These are phyloP conservation scores for Urophycis tenuis DNA, from an alignment of 2,797 vertebrate species.

Conservation along the genomic window DNA sequence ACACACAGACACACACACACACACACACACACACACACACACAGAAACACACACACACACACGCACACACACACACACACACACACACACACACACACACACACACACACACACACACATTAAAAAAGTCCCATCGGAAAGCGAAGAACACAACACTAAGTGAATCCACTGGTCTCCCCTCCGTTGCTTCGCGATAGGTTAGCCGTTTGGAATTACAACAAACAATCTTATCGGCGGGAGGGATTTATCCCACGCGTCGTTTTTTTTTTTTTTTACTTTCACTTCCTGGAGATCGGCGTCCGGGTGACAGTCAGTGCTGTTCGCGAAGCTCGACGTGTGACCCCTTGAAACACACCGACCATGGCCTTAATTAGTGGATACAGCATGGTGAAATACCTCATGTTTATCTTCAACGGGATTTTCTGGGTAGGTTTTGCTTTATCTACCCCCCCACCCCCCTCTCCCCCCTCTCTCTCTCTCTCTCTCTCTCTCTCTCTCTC, in stretches of 20 bases:
- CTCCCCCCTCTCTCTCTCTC: background rate
- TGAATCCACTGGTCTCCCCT: no score
- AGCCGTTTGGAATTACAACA: background rate
- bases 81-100: conserved; percentile 4
- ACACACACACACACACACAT: background rate
- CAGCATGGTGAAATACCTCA: conserved; percentile 64
- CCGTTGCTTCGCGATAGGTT: background rate
- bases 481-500: conserved; percentile 4
- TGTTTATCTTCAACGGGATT: conserved; percentile 63
- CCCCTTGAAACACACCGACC: conserved; percentile 15
- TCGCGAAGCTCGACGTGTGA: no score
- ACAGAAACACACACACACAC: conserved; percentile 1
- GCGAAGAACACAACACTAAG: background rate
- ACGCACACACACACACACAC: conserved; percentile 7
- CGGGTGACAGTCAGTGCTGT: background rate
- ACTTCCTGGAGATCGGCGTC: background rate
- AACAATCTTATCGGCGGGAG: background rate
- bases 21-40: conserved; percentile 3
- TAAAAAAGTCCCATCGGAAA: background rate
- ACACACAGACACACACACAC: background rate
- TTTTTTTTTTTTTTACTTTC: background rate
- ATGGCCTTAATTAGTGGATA: conserved; percentile 63
- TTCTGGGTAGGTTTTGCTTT: conserved; percentile 65
- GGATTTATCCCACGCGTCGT: background rate
- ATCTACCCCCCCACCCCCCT: no score